Evolutionary conservation across 2,888 invertebrate genomes (phyloP).

Genomic region (Synanthedon myopaeformis): DNA sequence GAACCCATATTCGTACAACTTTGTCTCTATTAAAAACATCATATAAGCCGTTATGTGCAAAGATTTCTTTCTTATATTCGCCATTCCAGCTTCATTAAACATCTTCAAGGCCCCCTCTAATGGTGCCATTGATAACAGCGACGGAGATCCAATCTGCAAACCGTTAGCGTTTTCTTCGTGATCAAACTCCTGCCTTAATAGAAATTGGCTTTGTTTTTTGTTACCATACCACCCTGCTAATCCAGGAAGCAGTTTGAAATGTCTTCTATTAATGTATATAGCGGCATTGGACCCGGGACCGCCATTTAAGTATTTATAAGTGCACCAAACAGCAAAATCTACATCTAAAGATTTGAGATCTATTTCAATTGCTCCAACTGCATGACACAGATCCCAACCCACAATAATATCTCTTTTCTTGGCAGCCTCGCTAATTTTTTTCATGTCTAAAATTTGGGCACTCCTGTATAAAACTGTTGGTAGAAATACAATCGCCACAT

Average conservation of each 20-base stretch:
- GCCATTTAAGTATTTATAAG: conserved; percentile 54
- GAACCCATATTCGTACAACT: conserved; percentile 33
- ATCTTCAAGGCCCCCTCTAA: conserved; percentile 46
- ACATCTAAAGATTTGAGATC: conserved; percentile 39
- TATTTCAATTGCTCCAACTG: conserved; percentile 39
- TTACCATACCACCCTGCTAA: conserved; percentile 51
- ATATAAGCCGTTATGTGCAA: conserved; percentile 47
- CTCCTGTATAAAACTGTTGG: conserved; percentile 45
- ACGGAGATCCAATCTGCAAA: conserved; percentile 48
- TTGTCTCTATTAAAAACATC: conserved; percentile 43
- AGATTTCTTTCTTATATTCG: conserved; percentile 44
- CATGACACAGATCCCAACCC: conserved; percentile 55
- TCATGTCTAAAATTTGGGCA: conserved; percentile 48
- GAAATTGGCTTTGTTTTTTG: conserved; percentile 38
- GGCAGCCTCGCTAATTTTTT: conserved; percentile 36
- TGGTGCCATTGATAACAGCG: conserved; percentile 40
- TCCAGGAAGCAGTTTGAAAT: conserved; percentile 40
- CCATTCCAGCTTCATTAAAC: conserved; percentile 38
- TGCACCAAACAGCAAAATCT: conserved; percentile 58
- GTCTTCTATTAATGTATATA: conserved; percentile 44
- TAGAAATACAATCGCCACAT: conserved; percentile 38
- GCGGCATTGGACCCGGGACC: conserved; percentile 45
- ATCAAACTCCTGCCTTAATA: conserved; percentile 42
- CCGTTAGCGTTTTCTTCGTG: conserved; percentile 44
- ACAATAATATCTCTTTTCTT: conserved; percentile 35